Evolutionary conservation across 2,888 invertebrate species (phyloP), one percentile per base, ranked within the genome.

Genomic region (Campoplex capitator): DNA sequence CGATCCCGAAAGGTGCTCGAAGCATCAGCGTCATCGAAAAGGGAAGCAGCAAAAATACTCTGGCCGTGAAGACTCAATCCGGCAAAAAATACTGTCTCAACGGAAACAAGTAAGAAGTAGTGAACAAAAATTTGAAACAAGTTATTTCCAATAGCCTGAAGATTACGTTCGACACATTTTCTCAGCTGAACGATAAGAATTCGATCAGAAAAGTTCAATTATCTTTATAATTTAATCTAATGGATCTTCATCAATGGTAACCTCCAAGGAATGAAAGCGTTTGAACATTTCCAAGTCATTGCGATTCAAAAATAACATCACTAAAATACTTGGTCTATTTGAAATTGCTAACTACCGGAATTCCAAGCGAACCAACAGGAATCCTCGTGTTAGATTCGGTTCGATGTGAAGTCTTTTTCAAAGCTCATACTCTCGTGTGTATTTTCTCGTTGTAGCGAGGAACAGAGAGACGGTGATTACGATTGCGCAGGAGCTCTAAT

Each of bases 11-110:
- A 9, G 97, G 97, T 45, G 97, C 98, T 0, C 96, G 97, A 85
- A 97, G 97, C 93, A 97, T 98, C 68, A 95, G 96, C 88, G 96
- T 98, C 58, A 96, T 96, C 93, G 98, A 98, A 94, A 95, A 95
- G 58, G 94, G 92, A 3, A 95, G 95, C 7, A 95, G 95, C 0
- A 93, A 93, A 62, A 97, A 96, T 92, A 96, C 95, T 65, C 95
- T 98, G 88, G 97, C 97, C n/a, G 96, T 98, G 76, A 97, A 96
- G 84, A 96, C 96, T 88, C 96, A 96, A 23, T 96, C 96, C 73
- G 95, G 96, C 18, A 96, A 96, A 80, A 96, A 96, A 92, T 97
- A 97, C 93, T 98, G 97, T 94, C 95, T 98, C 86, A 98, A 97
- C 93, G 98, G 97, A 87, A 96, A 97, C 92, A 95, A 97, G 97